Conservation (phyloP, 2,888 invertebrate genomes). For the Diarsia mendica region DNA sequence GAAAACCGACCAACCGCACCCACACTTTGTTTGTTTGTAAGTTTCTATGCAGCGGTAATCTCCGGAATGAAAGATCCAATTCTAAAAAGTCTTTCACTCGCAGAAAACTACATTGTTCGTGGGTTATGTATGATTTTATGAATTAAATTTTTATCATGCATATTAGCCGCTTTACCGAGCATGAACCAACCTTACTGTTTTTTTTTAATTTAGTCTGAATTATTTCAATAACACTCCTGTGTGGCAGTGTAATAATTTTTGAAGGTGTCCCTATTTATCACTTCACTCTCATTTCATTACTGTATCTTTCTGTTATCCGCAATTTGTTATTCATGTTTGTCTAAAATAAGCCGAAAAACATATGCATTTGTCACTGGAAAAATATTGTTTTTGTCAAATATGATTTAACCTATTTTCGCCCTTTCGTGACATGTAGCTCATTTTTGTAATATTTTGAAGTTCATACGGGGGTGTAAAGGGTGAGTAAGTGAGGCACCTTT, state of each 20-base stretch:
- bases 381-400: constrained; percentile 27
- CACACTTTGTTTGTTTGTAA: too few species aligned
- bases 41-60: too few species aligned
- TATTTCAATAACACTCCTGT: neutral
- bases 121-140: too few species aligned
- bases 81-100: too few species aligned
- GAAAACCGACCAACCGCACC: neutral
- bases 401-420: constrained; percentile 24
- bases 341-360: constrained; percentile 17
- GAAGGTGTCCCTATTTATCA: neutral
- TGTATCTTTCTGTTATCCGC: neutral
- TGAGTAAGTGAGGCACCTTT: constrained; percentile 7
- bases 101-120: too few species aligned
- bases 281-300: neutral
- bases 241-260: neutral
- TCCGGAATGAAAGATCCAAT: too few species aligned
- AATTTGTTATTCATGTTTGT: constrained; percentile 21
- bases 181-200: too few species aligned
- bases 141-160: too few species aligned
- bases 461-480: constrained; percentile 44
- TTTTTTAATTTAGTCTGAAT: too few species aligned
- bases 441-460: constrained; percentile 32
- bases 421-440: constrained; percentile 31
- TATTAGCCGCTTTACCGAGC: too few species aligned
- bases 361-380: constrained; percentile 19